Evolutionary conservation across 2,888 invertebrate genomes (phyloP), one percentile per base, ranked within the genome.

Genomic region (Steinernema carpocapsae): DNA sequence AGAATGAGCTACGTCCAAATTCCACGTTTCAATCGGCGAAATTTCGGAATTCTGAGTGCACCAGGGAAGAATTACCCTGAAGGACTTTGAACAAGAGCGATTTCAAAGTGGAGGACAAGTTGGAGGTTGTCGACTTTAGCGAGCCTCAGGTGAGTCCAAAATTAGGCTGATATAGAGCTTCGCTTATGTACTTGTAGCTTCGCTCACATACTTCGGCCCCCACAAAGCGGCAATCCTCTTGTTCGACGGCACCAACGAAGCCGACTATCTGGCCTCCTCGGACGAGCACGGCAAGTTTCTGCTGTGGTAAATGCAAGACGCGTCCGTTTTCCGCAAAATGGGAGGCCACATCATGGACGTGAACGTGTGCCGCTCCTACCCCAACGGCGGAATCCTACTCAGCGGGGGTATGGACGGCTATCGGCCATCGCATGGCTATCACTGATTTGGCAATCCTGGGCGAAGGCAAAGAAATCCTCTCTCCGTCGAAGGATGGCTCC

Each of bases 401-500:
- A 91, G 91, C 56, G 92, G 91, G 29, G 92, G 92, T 12, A 91
- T 92, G 45, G 93, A 93, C 88, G 91, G 92, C 83, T 90, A 90
- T 88, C 72, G 93, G 92, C 0, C 93, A 93, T 84, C 91, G 88
- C 52, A 91, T 91, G 82, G 91, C 92, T 29, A 88, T 93, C 4
- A 89, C 89, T 52, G 92, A 92, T 88, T 85, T 92, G 43, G 89
- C 89, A 72, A 90, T 92, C 76, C 88, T 93, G 73, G 92, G 92
- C 42, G 90, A 90, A 79, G 93, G 93, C 72, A 90, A 91, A 79
- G 92, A 93, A 88, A 89, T 93, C 52, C 88, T 93, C 71, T 92
- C 92, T 72, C 91, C 91, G 52, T 91, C 92, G 88, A 91, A 92
- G 83, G 93, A 93, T 89, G 92, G 92, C 24, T 90, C 91, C 0